Evolutionary conservation across 2,888 invertebrate genomes (phyloP).

Genomic region (Oscheius sp.): DNA sequence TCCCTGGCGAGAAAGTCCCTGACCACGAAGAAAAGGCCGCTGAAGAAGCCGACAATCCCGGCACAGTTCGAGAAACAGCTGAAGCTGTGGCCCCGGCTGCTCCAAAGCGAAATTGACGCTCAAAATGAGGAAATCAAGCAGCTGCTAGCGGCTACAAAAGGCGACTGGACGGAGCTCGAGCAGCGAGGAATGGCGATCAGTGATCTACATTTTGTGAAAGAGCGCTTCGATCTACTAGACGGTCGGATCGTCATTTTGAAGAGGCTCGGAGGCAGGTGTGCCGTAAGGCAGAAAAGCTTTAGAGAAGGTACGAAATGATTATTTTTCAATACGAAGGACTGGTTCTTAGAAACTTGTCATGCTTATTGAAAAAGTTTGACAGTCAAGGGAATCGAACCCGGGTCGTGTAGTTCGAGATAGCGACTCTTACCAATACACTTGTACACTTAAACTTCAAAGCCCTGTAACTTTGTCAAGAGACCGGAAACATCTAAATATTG

Average conservation of each 20-base stretch:
- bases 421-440: no score
- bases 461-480: no score
- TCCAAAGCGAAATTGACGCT: slow-evolving; percentile 27
- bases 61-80: slow-evolving; percentile 8
- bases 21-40: not conserved
- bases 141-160: not conserved
- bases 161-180: slow-evolving; percentile 25
- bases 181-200: slow-evolving; percentile 13
- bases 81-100: slow-evolving; percentile 20
- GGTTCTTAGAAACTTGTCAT: no score
- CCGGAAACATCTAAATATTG: no score
- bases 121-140: slow-evolving; percentile 10
- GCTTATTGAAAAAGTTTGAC: no score
- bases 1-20: not conserved
- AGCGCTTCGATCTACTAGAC: slow-evolving; percentile 10
- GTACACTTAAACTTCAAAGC: no score
- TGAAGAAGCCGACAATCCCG: not conserved
- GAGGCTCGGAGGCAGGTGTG: not conserved
- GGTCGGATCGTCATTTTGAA: not conserved
- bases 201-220: not conserved
- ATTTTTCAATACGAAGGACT: not conserved
- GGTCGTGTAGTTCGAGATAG: no score
- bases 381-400: no score
- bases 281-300: not conserved
- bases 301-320: not conserved